phyloP scores from a whole-genome alignment of 2,888 invertebrate genomes.

The Machimus atricapillus region DNA sequence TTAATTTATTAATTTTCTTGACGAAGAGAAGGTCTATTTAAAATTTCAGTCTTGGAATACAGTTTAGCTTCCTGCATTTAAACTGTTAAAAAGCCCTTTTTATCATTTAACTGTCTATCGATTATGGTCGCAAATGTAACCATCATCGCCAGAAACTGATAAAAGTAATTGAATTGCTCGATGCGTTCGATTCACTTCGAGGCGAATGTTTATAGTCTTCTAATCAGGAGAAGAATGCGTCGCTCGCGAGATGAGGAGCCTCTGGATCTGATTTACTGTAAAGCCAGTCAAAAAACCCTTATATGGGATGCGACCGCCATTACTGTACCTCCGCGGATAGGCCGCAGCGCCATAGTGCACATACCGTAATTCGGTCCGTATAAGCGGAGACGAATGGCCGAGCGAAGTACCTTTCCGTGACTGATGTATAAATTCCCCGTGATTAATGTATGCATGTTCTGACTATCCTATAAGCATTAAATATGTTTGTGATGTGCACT shows the following conservation, averaged over 20 bases:
- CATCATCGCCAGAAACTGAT: neutral
- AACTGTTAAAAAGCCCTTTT: neutral
- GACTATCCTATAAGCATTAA: constrained; percentile 13
- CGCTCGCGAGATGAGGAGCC: neutral
- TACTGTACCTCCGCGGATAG: neutral
- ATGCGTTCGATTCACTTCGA: neutral
- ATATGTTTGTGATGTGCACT: neutral
- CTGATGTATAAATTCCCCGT: constrained; percentile 32
- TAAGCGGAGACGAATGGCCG: neutral
- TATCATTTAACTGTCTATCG: neutral
- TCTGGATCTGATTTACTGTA: constrained; percentile 5
- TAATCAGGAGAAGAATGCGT: constrained; percentile 27
- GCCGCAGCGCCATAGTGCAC: neutral
- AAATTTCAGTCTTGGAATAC: no score
- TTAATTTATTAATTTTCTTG: no score
- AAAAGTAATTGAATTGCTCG: neutral
- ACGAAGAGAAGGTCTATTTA: no score
- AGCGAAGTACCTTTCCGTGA: constrained; percentile 19
- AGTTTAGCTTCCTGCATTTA: neutral
- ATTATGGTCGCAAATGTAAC: neutral
- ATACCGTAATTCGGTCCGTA: constrained; percentile 12
- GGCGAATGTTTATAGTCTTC: constrained; percentile 7
- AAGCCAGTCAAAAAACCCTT: neutral
- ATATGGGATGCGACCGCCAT: neutral
- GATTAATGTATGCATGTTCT: constrained; percentile 34